Conservation (phyloP, 2,797 vertebrate species). For the Bovichtus variegatus region DNA sequence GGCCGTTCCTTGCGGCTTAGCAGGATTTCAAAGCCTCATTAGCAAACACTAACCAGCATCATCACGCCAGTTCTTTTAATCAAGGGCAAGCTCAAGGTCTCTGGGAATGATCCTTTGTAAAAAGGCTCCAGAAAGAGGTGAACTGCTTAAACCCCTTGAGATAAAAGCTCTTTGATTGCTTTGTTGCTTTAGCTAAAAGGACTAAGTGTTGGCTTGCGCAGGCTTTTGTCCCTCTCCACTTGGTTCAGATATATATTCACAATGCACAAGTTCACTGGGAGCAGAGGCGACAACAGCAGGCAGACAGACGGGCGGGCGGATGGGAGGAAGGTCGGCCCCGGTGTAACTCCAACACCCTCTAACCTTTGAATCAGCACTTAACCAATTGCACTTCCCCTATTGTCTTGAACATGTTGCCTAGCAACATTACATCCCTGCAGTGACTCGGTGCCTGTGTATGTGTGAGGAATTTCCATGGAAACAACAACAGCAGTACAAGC, state of each 20-base stretch:
- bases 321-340: conserved; percentile 37
- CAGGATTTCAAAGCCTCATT: conserved; percentile 39
- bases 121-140: conserved; percentile 42
- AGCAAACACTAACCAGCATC: conserved; percentile 31
- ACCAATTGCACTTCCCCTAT: conserved; percentile 61
- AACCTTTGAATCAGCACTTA: conserved; percentile 74
- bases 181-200: conserved; percentile 60
- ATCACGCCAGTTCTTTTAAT: conserved; percentile 13
- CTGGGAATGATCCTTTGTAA: conserved; percentile 29
- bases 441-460: conserved; percentile 29
- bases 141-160: conserved; percentile 40
- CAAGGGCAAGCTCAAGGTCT: conserved; percentile 45
- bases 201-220: conserved; percentile 46
- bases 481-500: conserved; percentile 53
- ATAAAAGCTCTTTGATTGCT: conserved; percentile 64
- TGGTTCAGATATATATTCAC: conserved; percentile 34
- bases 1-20: neutral
- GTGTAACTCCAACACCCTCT: conserved; percentile 54
- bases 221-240: conserved; percentile 53
- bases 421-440: conserved; percentile 76
- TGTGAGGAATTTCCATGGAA: conserved; percentile 75
- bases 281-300: conserved; percentile 30
- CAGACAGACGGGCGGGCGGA: conserved; percentile 7
- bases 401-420: conserved; percentile 74
- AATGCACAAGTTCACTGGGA: conserved; percentile 43